These are phyloP conservation scores for Brevimyrus niger DNA, from an alignment of 2,113 vertebrate genomes.

Conservation along the genomic window DNA sequence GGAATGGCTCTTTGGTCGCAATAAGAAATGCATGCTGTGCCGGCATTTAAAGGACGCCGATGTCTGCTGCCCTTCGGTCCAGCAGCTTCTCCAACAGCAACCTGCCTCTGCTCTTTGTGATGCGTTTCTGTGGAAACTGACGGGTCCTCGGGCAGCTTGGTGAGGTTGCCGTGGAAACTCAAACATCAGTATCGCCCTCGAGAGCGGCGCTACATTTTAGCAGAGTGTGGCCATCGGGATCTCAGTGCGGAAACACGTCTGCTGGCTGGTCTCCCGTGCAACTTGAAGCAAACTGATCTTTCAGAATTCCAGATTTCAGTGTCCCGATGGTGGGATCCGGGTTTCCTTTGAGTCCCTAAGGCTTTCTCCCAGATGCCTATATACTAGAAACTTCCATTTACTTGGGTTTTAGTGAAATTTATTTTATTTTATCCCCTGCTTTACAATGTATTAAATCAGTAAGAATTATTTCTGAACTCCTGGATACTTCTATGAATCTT, in stretches of 20 bases:
- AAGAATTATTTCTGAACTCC: neutral
- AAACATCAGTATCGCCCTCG: conserved; percentile 23
- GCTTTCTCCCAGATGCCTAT: neutral
- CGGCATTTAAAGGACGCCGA: neutral
- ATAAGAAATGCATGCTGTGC: neutral
- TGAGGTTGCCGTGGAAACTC: conserved; percentile 54
- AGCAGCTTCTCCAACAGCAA: conserved; percentile 55
- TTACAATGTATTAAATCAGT: neutral
- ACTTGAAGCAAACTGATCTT: neutral
- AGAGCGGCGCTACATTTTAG: neutral
- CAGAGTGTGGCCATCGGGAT: neutral
- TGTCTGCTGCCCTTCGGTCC: conserved; percentile 41
- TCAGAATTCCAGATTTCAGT: neutral
- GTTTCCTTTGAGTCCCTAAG: neutral
- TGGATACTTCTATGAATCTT: neutral
- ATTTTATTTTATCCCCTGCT: neutral
- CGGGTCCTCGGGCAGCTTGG: conserved; percentile 59
- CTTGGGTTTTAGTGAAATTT: neutral
- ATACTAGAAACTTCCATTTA: neutral
- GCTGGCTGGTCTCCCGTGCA: neutral
- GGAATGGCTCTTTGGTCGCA: neutral
- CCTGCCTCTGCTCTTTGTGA: conserved; percentile 46
- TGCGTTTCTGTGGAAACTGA: conserved; percentile 66
- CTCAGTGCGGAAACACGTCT: neutral
- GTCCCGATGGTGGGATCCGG: neutral